phyloP scores from a whole-genome alignment of 1,140 invertebrate species.

The Ridgeia piscesae region DNA sequence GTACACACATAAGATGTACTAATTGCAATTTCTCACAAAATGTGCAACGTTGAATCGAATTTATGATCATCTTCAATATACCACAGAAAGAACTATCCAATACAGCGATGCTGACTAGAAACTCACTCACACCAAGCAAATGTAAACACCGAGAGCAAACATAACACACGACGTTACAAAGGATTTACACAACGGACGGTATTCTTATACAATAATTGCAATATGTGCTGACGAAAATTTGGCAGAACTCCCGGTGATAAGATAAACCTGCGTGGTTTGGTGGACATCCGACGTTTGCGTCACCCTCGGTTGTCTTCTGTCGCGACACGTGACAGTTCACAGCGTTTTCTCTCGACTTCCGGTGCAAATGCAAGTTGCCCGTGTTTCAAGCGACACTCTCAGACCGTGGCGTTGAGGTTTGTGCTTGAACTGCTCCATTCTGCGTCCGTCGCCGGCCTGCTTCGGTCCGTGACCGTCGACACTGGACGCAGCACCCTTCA shows the following conservation, averaged over 20 bases:
- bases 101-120: background rate
- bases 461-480: background rate
- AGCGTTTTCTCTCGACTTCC: background rate
- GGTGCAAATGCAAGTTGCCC: background rate
- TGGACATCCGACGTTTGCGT: background rate
- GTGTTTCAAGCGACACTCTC: background rate
- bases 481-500: background rate
- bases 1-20: background rate
- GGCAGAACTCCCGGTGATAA: background rate
- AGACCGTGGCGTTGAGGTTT: background rate
- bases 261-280: background rate
- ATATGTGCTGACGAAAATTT: background rate
- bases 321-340: background rate
- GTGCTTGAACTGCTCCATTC: background rate
- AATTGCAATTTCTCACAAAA: background rate
- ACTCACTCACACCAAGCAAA: background rate
- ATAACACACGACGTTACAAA: background rate
- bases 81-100: background rate
- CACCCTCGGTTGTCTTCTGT: background rate
- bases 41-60: background rate
- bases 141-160: background rate
- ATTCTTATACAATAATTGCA: background rate
- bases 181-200: background rate
- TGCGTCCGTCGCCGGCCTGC: background rate
- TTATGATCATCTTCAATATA: background rate